Percentiles rank a stretch among this genome's conserved stretches.
These are phyloP conservation scores for Archaeoteleia sp. DNA, from an alignment of 2,888 invertebrate genomes.

Conservation along the genomic window DNA sequence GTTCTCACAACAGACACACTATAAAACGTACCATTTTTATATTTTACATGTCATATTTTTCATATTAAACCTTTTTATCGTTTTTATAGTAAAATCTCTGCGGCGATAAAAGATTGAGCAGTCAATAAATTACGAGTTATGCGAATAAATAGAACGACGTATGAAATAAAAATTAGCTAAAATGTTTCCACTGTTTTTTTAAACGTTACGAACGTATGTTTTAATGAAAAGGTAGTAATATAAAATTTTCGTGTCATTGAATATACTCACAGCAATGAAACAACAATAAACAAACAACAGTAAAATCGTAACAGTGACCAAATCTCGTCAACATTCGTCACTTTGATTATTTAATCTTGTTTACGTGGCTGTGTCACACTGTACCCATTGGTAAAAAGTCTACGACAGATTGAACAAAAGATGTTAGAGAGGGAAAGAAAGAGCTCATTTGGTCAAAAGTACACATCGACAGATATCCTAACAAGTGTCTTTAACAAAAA, in stretches of 20 bases:
- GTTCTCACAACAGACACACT: slow-evolving; percentile 15
- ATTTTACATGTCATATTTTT: slow-evolving; percentile 10
- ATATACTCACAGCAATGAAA: slow-evolving; percentile 31
- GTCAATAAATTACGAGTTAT: too few species aligned
- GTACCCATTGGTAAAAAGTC: slow-evolving; percentile 20
- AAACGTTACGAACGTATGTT: too few species aligned
- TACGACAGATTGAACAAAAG: slow-evolving; percentile 16
- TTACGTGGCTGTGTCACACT: slow-evolving; percentile 42
- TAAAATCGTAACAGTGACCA: slow-evolving; percentile 46
- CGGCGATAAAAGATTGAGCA: too few species aligned
- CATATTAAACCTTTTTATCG: slow-evolving; percentile 1
- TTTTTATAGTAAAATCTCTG: too few species aligned
- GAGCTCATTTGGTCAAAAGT: slow-evolving; percentile 8
- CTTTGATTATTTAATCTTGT: slow-evolving; percentile 38
- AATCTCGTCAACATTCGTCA: slow-evolving; percentile 38
- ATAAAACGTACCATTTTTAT: slow-evolving; percentile 9
- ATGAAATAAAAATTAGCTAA: too few species aligned
- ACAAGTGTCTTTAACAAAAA: too few species aligned
- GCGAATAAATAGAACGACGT: too few species aligned
- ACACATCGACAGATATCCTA: not conserved
- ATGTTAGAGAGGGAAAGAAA: slow-evolving; percentile 18
- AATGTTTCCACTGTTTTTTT: too few species aligned
- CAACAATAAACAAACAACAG: slow-evolving; percentile 54
- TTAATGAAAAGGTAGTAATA: too few species aligned
- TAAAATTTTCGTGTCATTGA: slow-evolving; percentile 27